Evolutionary conservation across 1,140 invertebrate species (phyloP).

Genomic region (Calosoma granatense): DNA sequence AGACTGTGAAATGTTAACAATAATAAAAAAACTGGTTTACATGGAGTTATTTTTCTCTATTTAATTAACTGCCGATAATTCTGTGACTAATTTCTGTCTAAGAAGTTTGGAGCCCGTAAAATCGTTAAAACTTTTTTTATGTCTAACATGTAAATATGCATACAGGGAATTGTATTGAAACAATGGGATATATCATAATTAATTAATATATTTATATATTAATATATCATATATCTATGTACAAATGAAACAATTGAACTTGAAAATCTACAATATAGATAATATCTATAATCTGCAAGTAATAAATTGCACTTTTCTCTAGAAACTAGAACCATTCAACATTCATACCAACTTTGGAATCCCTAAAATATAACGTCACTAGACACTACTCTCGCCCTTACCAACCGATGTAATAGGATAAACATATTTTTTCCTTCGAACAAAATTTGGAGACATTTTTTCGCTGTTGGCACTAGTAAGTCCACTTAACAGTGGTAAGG

Average conservation of each 20-base stretch:
- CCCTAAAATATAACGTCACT: slow-evolving; percentile 13
- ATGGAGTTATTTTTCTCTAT: too few species aligned
- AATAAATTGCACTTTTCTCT: background rate
- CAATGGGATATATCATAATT: background rate
- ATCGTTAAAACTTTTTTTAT: too few species aligned
- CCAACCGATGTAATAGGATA: slow-evolving; percentile 42
- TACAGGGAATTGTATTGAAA: too few species aligned
- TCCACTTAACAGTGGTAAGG: slow-evolving; percentile 42
- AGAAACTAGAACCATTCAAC: background rate
- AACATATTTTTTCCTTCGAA: slow-evolving; percentile 48
- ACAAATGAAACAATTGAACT: too few species aligned
- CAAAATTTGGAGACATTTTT: slow-evolving; percentile 42
- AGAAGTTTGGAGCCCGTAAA: too few species aligned
- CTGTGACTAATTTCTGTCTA: too few species aligned
- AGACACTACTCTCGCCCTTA: slow-evolving; percentile 46
- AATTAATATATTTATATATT: background rate
- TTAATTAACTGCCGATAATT: too few species aligned
- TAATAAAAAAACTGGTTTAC: too few species aligned
- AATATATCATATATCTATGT: background rate
- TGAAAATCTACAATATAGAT: background rate
- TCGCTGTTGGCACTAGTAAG: slow-evolving; percentile 39
- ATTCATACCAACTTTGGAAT: background rate
- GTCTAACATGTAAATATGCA: background rate
- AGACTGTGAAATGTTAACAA: too few species aligned
- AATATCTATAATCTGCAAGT: background rate